Evolutionary conservation across 1,140 invertebrate genomes (phyloP), one percentile per base, ranked within the genome.

Genomic region (Belonocnema kinseyi): DNA sequence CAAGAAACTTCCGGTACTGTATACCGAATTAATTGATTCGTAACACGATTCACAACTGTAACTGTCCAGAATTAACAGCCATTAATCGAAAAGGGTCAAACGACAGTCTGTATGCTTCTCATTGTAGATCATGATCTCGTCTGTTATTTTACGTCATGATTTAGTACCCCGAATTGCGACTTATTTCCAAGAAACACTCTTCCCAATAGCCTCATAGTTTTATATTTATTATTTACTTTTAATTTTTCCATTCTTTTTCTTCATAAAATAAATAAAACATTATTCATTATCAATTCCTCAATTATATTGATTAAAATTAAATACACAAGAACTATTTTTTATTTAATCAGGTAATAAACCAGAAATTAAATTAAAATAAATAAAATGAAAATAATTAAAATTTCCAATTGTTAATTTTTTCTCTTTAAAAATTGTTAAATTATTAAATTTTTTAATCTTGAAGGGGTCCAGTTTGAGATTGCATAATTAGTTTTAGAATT

Each of bases 1-100:
- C 46, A 21, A 6, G 17, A 66, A 21, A 66, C 76, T 77, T 80
- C 75, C 66, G 61, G 54, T 61, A 78, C n/a, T 12, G 13, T 71
- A 75, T 19, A n/a, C 10, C 33, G 53, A 46, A 26, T 50, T 75
- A 73, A 52, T 78, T 61, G 70, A 71, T 76, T 77, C 73, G 33
- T 77, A 66, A 74, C 56, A 66, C 56, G 76, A 50, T 66, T 75
- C 21, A 51, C 17, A 46, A 52, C 52, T 53, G 61, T 52, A 13
- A 50, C 72, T 21, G 52, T 50, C 14, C 58, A 21, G 51, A 72
- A 51, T 53, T 50, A 50, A 53, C 50, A 50, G 72, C 50, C 17
- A n/a, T 61, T n/a, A n/a, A 14, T 40, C 46, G 51, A 46, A 66
- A 75, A 58, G 75, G 50, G 61, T 46, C 40, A 77, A 77, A 71